These are phyloP conservation scores for Limanda limanda DNA, from an alignment of 2,113 vertebrate genomes.

Conservation along the genomic window DNA sequence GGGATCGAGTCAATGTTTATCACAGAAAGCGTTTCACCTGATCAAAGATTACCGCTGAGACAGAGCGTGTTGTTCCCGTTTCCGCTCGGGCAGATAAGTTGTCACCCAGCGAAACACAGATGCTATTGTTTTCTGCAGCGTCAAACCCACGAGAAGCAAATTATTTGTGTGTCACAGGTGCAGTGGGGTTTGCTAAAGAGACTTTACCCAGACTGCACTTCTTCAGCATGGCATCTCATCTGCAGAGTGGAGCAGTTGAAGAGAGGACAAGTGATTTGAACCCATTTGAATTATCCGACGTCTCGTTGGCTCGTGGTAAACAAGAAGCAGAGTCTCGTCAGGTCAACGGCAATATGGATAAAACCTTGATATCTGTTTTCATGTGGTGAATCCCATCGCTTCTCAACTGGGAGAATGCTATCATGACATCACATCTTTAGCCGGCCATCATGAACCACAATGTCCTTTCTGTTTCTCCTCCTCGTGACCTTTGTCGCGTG, in stretches of 20 bases:
- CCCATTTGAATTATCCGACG: not conserved
- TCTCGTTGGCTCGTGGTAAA: slow-evolving; percentile 4
- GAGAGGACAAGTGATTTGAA: not conserved
- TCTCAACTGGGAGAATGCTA: too few species aligned
- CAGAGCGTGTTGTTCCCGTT: slow-evolving; percentile 66
- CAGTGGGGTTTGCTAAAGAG: slow-evolving; percentile 39
- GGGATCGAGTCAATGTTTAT: slow-evolving; percentile 76
- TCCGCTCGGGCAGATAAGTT: slow-evolving; percentile 66
- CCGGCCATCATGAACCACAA: too few species aligned
- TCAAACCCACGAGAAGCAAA: slow-evolving; percentile 55
- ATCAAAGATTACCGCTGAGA: slow-evolving; percentile 75
- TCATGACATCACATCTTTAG: not conserved
- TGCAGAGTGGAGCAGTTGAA: not conserved
- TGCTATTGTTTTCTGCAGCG: slow-evolving; percentile 56
- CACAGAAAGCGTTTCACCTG: slow-evolving; percentile 69
- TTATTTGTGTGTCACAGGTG: slow-evolving; percentile 67
- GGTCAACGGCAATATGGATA: slow-evolving; percentile 5
- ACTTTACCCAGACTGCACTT: slow-evolving; percentile 3
- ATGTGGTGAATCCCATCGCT: not conserved
- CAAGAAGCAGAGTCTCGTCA: slow-evolving; percentile 8
- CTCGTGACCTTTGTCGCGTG: too few species aligned
- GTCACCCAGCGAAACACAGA: slow-evolving; percentile 62
- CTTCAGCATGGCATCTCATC: slow-evolving; percentile 6
- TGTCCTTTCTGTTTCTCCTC: too few species aligned
- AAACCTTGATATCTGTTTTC: not conserved